Evolutionary conservation across 2,113 vertebrate genomes (phyloP).

Genomic region (Elgaria multicarinata): DNA sequence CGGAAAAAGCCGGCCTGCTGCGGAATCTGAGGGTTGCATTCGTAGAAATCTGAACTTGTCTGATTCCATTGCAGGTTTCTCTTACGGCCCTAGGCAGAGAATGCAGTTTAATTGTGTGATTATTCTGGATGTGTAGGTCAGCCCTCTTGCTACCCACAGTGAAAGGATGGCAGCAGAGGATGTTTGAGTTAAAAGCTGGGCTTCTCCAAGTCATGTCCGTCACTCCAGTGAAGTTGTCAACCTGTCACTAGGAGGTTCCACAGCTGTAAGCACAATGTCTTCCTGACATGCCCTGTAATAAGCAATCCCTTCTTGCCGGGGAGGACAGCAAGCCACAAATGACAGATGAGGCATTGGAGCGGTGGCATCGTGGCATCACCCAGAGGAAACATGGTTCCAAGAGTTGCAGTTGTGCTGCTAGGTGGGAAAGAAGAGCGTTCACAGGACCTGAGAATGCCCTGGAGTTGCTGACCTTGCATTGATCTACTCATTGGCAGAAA

Average conservation of each 20-base stretch:
- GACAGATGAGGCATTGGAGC: conserved; percentile 21
- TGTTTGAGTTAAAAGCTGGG: not conserved
- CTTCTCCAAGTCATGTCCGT: conserved; percentile 43
- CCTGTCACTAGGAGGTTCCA: conserved; percentile 17
- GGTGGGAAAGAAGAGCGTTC: conserved; percentile 14
- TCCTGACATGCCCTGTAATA: conserved; percentile 36
- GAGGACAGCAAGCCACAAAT: conserved; percentile 26
- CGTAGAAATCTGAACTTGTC: too few species aligned
- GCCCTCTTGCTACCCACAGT: too few species aligned
- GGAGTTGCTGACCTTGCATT: too few species aligned
- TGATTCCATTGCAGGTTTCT: too few species aligned
- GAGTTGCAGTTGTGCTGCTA: conserved; percentile 11
- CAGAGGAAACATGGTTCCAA: conserved; percentile 22
- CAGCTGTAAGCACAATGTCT: not conserved
- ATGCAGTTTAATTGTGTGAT: too few species aligned
- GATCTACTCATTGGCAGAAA: too few species aligned
- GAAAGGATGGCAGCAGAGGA: not conserved
- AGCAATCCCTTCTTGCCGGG: not conserved
- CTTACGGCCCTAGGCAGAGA: too few species aligned
- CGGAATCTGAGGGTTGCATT: too few species aligned
- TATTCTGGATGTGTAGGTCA: not conserved
- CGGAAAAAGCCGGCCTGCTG: too few species aligned
- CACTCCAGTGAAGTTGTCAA: conserved; percentile 23
- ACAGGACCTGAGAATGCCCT: not conserved
- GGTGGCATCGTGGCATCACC: not conserved